A percentile compares a stretch with the other conserved stretches of the same genome.
Evolutionary conservation across 2,888 invertebrate genomes (phyloP).

Genomic region (Papilio protenor): DNA sequence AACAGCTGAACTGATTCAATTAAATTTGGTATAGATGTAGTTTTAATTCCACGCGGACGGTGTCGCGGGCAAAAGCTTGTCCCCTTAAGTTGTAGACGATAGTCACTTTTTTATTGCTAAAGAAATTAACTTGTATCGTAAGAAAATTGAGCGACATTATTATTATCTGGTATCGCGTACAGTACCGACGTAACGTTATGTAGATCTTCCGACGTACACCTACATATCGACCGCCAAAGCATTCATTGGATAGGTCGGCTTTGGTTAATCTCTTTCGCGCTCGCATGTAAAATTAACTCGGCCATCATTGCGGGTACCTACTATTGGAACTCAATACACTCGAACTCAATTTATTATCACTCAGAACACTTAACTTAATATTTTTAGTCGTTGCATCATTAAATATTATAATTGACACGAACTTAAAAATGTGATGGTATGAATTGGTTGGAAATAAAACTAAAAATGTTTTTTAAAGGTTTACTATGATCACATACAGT

Average conservation of each 20-base stretch:
- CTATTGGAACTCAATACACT: constrained; percentile 46
- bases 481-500: neutral
- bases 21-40: too few relatives aligned
- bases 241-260: constrained; percentile 59
- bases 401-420: too few relatives aligned
- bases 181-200: constrained; percentile 25
- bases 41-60: too few relatives aligned
- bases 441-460: too few relatives aligned
- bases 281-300: constrained; percentile 80
- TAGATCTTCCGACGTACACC: constrained; percentile 52
- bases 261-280: constrained; percentile 80
- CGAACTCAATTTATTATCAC: neutral
- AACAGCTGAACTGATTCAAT: too few relatives aligned
- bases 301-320: constrained; percentile 51
- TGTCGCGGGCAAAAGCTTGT: too few relatives aligned
- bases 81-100: too few relatives aligned
- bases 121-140: neutral
- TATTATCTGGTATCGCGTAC: neutral
- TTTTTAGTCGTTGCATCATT: neutral
- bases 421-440: too few relatives aligned
- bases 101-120: too few relatives aligned
- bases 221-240: constrained; percentile 58
- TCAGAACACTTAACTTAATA: neutral
- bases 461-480: too few relatives aligned
- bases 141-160: neutral